phyloP scores from a whole-genome alignment of 2,113 vertebrate genomes.

The Etheostoma cragini region DNA sequence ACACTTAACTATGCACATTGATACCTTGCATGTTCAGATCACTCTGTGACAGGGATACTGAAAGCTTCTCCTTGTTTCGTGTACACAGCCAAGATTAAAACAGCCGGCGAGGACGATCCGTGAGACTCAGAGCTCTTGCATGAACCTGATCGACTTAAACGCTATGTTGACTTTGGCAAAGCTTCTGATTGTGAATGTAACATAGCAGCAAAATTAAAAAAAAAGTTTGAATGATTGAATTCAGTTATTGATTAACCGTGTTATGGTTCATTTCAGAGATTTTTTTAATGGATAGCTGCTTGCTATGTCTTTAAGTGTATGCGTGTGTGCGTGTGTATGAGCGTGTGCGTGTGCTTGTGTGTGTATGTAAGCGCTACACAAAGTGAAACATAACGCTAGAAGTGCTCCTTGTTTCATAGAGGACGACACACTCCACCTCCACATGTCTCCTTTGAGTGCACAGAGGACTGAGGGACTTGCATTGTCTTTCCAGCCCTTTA shows the following conservation, averaged over 20 bases:
- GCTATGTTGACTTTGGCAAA: conserved; percentile 57
- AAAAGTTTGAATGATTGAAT: not conserved
- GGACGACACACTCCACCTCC: conserved; percentile 28
- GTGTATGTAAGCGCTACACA: conserved; percentile 26
- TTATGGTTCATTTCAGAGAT: not conserved
- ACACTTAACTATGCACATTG: conserved; percentile 55
- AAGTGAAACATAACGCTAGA: conserved; percentile 54
- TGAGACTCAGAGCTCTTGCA: not conserved
- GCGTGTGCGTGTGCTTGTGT: conserved; percentile 1
- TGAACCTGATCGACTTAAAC: not conserved
- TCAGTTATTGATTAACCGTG: not conserved
- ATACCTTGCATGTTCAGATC: conserved; percentile 25
- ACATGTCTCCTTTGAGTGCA: conserved; percentile 55
- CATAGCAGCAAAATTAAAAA: conserved; percentile 31
- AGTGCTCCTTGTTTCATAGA: conserved; percentile 67
- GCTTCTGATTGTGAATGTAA: conserved; percentile 37
- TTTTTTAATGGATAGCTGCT: not conserved
- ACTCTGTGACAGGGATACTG: conserved; percentile 58
- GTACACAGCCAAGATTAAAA: conserved; percentile 13
- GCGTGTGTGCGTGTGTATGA: not conserved
- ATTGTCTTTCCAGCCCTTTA: conserved; percentile 33
- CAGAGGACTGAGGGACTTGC: conserved; percentile 32
- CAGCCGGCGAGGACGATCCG: not conserved
- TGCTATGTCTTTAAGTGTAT: not conserved
- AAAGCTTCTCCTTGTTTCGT: conserved; percentile 1